These are phyloP conservation scores for Monopis laevigella DNA, from an alignment of 2,888 invertebrate genomes.

Conservation along the genomic window DNA sequence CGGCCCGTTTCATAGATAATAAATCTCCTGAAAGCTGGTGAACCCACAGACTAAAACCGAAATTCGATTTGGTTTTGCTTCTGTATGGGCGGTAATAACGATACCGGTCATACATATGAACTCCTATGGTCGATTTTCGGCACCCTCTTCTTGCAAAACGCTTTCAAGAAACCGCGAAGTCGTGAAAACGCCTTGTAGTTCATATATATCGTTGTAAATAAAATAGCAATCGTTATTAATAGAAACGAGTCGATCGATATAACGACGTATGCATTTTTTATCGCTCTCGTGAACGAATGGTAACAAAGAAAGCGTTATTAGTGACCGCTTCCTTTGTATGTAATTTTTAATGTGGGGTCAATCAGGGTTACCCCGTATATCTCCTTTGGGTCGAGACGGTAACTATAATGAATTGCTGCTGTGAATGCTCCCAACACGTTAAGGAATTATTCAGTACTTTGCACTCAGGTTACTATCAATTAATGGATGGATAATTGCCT, in stretches of 20 bases:
- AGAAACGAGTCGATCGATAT: background rate
- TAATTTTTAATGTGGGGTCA: constrained; percentile 69
- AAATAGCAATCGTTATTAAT: constrained; percentile 43
- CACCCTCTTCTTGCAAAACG: too few species aligned
- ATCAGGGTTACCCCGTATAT: constrained; percentile 64
- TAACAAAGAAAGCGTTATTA: constrained; percentile 54
- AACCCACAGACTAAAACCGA: too few species aligned
- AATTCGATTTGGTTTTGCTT: too few species aligned
- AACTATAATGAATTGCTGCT: constrained; percentile 62
- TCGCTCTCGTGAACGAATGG: constrained; percentile 45
- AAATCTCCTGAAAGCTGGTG: too few species aligned
- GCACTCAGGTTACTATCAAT: constrained; percentile 24
- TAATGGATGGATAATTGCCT: constrained; percentile 1
- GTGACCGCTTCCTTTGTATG: constrained; percentile 46
- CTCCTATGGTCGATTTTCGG: too few species aligned
- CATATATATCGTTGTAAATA: too few species aligned
- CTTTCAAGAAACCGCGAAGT: too few species aligned
- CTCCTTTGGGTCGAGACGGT: constrained; percentile 55
- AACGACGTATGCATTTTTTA: constrained; percentile 45
- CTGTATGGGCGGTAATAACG: too few species aligned
- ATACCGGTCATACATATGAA: too few species aligned
- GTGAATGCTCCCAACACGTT: constrained; percentile 51
- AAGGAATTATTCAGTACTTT: constrained; percentile 66
- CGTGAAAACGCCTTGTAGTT: too few species aligned
- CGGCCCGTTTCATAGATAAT: too few species aligned